Base-by-base conservation (phyloP, 1,140 invertebrate species). In the Chymomyza costata region DNA sequence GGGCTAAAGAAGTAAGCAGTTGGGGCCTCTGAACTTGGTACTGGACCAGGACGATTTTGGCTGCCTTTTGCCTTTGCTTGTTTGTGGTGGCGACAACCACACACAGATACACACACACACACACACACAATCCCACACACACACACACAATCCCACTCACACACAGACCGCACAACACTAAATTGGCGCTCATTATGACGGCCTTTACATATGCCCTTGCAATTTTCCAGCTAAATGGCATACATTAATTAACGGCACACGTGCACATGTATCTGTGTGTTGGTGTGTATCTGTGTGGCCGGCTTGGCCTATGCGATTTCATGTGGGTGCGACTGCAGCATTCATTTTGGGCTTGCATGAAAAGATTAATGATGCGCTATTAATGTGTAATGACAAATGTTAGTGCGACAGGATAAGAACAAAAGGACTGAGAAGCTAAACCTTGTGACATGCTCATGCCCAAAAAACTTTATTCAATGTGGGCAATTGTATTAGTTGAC, bases 381-480 rank as follows among this genome's bases (percentile, higher is more conserved):
- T 80, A 80, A 80, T 80, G 73, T 80, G 74, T 80, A 80, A 80
- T 80, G 73, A 80, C 73, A 80, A 80, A 80, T 80, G 73, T 80
- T 80, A 81, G 73, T 80, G 60, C 59, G 50, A 44, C 41, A n/a
- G n/a, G n/a, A n/a, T n/a, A n/a, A n/a, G n/a, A n/a, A n/a, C n/a
- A n/a, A n/a, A n/a, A n/a, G n/a, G n/a, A n/a, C n/a, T n/a, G n/a
- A n/a, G n/a, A n/a, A n/a, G n/a, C n/a, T n/a, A n/a, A n/a, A n/a
- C n/a, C n/a, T n/a, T n/a, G n/a, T n/a, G n/a, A n/a, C n/a, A n/a
- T n/a, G n/a, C n/a, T n/a, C n/a, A n/a, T n/a, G n/a, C n/a, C n/a
- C n/a, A n/a, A n/a, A n/a, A n/a, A n/a, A n/a, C n/a, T n/a, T n/a
- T n/a, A n/a, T n/a, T n/a, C n/a, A n/a, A n/a, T n/a, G n/a, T n/a